Base-by-base conservation (phyloP, 2,797 vertebrate genomes). In the Halcyon leucocephala region DNA sequence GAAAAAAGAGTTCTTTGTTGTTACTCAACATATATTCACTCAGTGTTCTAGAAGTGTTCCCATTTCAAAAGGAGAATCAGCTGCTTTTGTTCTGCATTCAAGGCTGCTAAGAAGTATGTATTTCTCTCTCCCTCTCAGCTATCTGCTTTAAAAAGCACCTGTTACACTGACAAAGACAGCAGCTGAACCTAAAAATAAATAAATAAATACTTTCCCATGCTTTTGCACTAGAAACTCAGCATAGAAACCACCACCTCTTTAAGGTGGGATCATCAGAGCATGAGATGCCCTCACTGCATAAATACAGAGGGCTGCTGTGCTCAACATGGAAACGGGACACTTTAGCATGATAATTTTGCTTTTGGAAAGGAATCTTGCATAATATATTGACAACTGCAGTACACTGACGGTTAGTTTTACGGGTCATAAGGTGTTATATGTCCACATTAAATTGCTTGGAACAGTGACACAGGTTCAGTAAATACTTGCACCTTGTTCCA, bases 21-120 rank as follows among this genome's bases (percentile, higher is more conserved):
- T 85, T 92, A 79, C 55, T 95, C 80, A 85, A 96, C 65, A 62
- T 89, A 94, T 17, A 95, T 86, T 96, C 89, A 95, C 51, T 80
- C 41, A 29, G 28, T 42, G 80, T 61, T 95, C 72, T 64, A 85
- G 74, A 93, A 96, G 86, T 12, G 52, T 66, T 93, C 93, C 64
- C 33, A 41, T 86, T 93, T 95, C 80, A 88, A 95, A 88, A 83
- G 55, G 33, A 62, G 52, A 90, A 91, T 91, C 87, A 72, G 58
- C n/a, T 79, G 44, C 93, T 91, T 93, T 88, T 90, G 88, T 90
- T 90, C 87, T 58, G 71, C 20, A 71, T 79, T 80, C 81, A 91
- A 86, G 29, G 72, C 55, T 91, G 73, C 61, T 81, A 86, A 49
- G 83, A 86, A 89, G 89, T 93, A 80, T 73, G 37, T 60, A 71